Base-by-base conservation (phyloP, 2,888 invertebrate genomes). In the Tryphoninae sp. region DNA sequence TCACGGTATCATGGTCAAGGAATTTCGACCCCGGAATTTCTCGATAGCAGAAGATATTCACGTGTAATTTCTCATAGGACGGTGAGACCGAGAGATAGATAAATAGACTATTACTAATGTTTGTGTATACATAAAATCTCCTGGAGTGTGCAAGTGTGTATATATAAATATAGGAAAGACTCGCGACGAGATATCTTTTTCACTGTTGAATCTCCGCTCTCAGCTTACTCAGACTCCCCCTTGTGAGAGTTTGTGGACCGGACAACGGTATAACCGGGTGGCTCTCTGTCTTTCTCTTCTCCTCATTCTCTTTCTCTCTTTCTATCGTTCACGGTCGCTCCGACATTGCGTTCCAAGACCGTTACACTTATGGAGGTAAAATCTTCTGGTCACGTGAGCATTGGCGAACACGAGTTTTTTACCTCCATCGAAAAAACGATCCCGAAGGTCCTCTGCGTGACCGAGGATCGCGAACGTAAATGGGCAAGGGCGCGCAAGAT, bases 311-410 rank as follows among this genome's bases (percentile, higher is more conserved):
- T 33, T 71, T 65, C 62, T 49, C 53, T 76, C 26, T 19, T 49
- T 61, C 55, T 67, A 33, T n/a, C 16, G 19, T 83, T 82, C 83
- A 81, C 80, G 80, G 82, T 80, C 59, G 59, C 75, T 40, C n/a
- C 64, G 58, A 61, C 82, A 86, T 86, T 86, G 87, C 88, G 87
- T 89, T 84, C 87, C 84, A 85, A 88, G 84, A 90, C 90, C 91
- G 91, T 91, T 91, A 91, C 90, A 90, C 90, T 91, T 91, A 90
- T 89, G 88, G 87, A 78, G 87, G 84, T 88, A 84, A 88, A 87
- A 85, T 83, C 84, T 49, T 2, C 16, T 19, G 45, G 55, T 40
- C 74, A 75, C 74, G 75, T 74, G 55, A 73, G 53, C 59, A 74
- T 67, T 19, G 55, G 53, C 42, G 49, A 58, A 19, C 8, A 9